Base-by-base conservation (phyloP, 2,888 invertebrate species). In the Ophion obscuratus region DNA sequence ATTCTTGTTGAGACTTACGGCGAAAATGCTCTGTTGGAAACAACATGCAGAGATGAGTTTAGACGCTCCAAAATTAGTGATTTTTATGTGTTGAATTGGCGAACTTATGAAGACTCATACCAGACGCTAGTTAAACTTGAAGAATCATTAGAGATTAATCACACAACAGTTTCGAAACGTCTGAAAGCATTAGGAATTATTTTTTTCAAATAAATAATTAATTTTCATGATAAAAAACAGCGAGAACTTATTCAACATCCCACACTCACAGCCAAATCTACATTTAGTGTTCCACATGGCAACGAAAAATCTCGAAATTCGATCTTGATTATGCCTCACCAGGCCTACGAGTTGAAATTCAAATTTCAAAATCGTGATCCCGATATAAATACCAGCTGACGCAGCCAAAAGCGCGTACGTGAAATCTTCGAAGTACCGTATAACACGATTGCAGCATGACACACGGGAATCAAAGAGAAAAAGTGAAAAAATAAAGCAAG, bases 241-340 rank as follows among this genome's bases (percentile, higher is more conserved):
- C 31, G 31, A 31, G 31, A 14, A 47, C 47, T 47, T 10, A 7
- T 10, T n/a, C 36, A 11, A 44, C 14, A 27, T 61, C 59, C 64
- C 64, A 17, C 9, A 17, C 57, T 20, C 36, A 59, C 74, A 17
- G 17, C 17, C 31, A 73, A 36, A 73, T 73, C 20, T 14, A 68
- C 24, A 24, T 47, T 9, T 27, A 20, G 11, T 20, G 27, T 11
- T 9, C 36, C 14, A 40, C 27, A 68, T 27, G 57, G 57, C 57
- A 70, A 14, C 68, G 17, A 74, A 10, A 53, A 17, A 53, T 53
- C 53, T 4, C 53, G 53, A 53, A 53, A 53, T 17, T 31, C 62
- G 59, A 78, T 83, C 78, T 74, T 57, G 62, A 79, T 79, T 80
- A 80, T 66, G 20, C 44, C 77, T 53, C 36, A 47, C 44, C 77